Conservation (phyloP, 2,797 vertebrate genomes). For the Poecilia wingei region DNA sequence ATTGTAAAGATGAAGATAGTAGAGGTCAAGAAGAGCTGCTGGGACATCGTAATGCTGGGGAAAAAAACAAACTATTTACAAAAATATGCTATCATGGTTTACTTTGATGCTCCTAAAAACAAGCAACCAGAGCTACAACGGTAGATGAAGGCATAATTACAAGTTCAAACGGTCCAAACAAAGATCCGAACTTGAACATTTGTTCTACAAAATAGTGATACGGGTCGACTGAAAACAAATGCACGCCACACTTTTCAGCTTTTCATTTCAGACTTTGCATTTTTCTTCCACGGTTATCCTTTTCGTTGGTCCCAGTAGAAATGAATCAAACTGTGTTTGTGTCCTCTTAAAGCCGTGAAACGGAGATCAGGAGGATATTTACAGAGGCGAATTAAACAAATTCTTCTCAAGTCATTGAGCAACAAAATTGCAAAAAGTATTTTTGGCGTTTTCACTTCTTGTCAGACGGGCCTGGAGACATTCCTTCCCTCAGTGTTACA, state of each 20-base stretch:
- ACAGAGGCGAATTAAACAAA: constrained; percentile 33
- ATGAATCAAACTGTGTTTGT: background rate
- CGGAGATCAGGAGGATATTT: constrained; percentile 18
- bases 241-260: background rate
- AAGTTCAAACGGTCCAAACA: background rate
- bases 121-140: background rate
- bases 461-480: constrained; percentile 11
- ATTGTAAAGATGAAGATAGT: too few relatives aligned
- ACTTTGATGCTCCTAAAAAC: background rate
- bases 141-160: background rate
- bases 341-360: background rate
- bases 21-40: background rate
- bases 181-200: background rate
- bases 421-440: background rate
- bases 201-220: background rate
- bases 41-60: background rate
- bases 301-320: background rate
- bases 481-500: constrained; percentile 13
- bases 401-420: background rate
- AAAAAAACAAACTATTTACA: background rate
- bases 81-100: background rate
- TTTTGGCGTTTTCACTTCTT: background rate
- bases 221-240: background rate
- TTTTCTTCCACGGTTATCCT: background rate
- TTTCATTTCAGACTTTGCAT: background rate